Base-by-base conservation (phyloP, 2,113 vertebrate genomes). In the Tapirus terrestris region DNA sequence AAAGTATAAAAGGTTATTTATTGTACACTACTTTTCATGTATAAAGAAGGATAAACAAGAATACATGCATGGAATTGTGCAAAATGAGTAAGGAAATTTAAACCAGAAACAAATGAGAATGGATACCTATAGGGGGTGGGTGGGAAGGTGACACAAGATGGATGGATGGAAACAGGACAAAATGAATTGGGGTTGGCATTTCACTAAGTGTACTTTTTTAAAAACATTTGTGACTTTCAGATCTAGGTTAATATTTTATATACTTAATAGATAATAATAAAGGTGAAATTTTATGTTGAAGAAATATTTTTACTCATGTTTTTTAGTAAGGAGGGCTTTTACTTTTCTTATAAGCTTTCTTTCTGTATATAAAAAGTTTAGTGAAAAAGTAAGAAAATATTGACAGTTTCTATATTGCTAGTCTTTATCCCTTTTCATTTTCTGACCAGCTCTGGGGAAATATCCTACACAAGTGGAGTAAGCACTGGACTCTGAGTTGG, bases 351-450 rank as follows among this genome's bases (percentile, higher is more conserved):
- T 5, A n/a, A 61, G 3, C 4, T 56, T 81, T 43, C 6, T 73
- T 27, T 48, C 48, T 4, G 0, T 8, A 48, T 48, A 48, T 48
- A 61, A 82, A 76, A 83, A 36, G 31, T 48, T 61, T 84, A 25
- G 16, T 85, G 25, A 82, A 94, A 89, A 48, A 76, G 11, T 67
- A 85, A 86, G 21, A 84, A 93, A 86, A 92, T 94, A 86, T 89
- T 82, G 79, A 73, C 33, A 84, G 43, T 13, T 95, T 89, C 33
- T 92, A 45, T 95, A 85, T 83, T 95, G 39, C 75, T 92, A 85
- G 85, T 3, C n/a, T 97, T 97, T 61, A 89, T 84, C 25, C 36
- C 63, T 87, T 92, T 86, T 53, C 36, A 92, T 85, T 82, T 96
- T 80, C 72, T 95, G 31, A 80, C 9, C 48, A 76, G 12, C 31